Evolutionary conservation across 2,888 invertebrate genomes (phyloP).

Genomic region (Leucoma salicis): DNA sequence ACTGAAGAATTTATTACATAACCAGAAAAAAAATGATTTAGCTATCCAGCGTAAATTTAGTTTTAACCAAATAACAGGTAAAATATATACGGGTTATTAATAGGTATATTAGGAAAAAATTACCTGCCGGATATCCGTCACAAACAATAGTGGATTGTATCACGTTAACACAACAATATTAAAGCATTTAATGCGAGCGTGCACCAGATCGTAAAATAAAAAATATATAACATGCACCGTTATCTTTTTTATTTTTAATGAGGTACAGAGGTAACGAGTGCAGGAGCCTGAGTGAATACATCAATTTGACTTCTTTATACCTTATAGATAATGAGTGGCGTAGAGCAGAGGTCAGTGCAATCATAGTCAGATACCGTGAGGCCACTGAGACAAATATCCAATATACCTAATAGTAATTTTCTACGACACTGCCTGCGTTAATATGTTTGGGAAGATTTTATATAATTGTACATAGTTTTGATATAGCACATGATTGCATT

Average conservation of each 20-base stretch:
- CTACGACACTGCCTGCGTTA: constrained; percentile 25
- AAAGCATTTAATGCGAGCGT: constrained; percentile 21
- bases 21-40: neutral
- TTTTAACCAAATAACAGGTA: neutral
- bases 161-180: constrained; percentile 14
- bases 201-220: constrained; percentile 10
- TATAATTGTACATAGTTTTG: too few relatives aligned
- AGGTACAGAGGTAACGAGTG: constrained; percentile 40
- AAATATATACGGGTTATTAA: neutral
- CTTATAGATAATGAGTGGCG: constrained; percentile 63
- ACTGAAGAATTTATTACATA: neutral
- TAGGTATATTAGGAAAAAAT: constrained; percentile 1
- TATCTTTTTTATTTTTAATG: constrained; percentile 41
- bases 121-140: constrained; percentile 24
- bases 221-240: constrained; percentile 13
- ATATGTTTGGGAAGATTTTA: too few relatives aligned
- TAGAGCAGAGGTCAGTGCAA: constrained; percentile 73
- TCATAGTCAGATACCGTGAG: constrained; percentile 67
- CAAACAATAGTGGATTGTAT: constrained; percentile 11
- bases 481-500: too few relatives aligned
- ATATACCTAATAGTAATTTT: constrained; percentile 43
- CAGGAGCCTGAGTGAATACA: constrained; percentile 56
- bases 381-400: constrained; percentile 63
- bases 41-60: neutral
- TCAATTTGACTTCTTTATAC: constrained; percentile 72